Evolutionary conservation across 2,113 vertebrate species (phyloP).

Genomic region (Corydoras maculifer): DNA sequence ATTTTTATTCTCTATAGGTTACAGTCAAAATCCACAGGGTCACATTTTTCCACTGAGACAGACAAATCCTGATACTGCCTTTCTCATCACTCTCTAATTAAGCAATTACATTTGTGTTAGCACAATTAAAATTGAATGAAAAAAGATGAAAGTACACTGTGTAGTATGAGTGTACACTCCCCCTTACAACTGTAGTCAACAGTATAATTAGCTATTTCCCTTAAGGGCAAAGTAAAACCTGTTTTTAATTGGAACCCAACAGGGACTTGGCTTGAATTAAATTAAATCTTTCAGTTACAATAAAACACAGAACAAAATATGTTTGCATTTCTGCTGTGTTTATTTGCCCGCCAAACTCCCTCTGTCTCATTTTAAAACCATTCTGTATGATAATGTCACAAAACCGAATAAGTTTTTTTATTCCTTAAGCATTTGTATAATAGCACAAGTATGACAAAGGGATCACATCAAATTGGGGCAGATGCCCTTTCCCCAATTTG

Average conservation of each 20-base stretch:
- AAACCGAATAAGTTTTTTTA: slow-evolving; percentile 53
- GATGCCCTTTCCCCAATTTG: slow-evolving; percentile 71
- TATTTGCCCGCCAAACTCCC: slow-evolving; percentile 61
- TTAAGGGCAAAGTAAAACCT: slow-evolving; percentile 62
- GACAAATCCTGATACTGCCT: slow-evolving; percentile 12
- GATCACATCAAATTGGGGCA: slow-evolving; percentile 66
- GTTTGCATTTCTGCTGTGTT: slow-evolving; percentile 46
- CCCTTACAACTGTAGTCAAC: slow-evolving; percentile 58
- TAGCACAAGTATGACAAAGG: slow-evolving; percentile 67
- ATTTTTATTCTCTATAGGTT: slow-evolving; percentile 55
- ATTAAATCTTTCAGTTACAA: slow-evolving; percentile 62
- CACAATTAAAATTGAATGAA: slow-evolving; percentile 55
- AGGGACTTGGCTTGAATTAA: slow-evolving; percentile 68
- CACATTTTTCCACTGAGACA: slow-evolving; percentile 23
- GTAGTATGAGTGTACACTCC: slow-evolving; percentile 49
- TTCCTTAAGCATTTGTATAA: slow-evolving; percentile 70
- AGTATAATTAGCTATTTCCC: slow-evolving; percentile 69
- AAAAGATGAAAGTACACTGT: slow-evolving; percentile 38
- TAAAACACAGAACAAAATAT: slow-evolving; percentile 46
- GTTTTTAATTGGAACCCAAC: slow-evolving; percentile 71
- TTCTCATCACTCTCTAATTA: slow-evolving; percentile 38
- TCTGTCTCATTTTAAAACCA: slow-evolving; percentile 50
- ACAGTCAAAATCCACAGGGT: slow-evolving; percentile 32
- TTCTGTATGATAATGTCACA: slow-evolving; percentile 49
- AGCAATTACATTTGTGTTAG: slow-evolving; percentile 46